Percentiles rank a stretch among this genome's conserved stretches.
These are phyloP conservation scores for Heliconius himera DNA, from an alignment of 1,140 invertebrate species.

Conservation along the genomic window DNA sequence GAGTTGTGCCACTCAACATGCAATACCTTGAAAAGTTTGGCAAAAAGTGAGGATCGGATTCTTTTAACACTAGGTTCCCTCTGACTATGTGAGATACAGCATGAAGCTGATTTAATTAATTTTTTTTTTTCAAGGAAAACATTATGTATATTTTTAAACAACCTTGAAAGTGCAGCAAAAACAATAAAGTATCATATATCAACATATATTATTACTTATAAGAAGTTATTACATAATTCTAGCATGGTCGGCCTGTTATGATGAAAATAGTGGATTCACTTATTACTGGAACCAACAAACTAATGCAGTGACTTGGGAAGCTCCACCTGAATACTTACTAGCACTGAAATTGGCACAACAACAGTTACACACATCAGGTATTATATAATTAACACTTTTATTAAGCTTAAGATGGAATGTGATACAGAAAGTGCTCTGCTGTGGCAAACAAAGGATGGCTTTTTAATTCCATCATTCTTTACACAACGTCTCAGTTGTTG, in stretches of 20 bases:
- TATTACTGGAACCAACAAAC: constrained; percentile 81
- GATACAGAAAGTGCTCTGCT: too few relatives aligned
- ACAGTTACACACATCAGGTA: constrained; percentile 62
- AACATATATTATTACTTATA: not conserved
- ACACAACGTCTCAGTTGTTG: too few relatives aligned
- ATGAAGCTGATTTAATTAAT: too few relatives aligned
- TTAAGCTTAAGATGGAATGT: too few relatives aligned
- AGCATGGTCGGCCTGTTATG: constrained; percentile 80
- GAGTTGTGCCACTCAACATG: too few relatives aligned
- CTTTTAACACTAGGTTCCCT: too few relatives aligned
- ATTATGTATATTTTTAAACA: not conserved
- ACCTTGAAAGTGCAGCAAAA: not conserved
- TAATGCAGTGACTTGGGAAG: constrained; percentile 79
- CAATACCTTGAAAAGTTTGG: too few relatives aligned
- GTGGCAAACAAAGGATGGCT: too few relatives aligned
- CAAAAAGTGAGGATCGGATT: too few relatives aligned
- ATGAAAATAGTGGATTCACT: constrained; percentile 77
- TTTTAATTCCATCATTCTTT: too few relatives aligned
- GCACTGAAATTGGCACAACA: constrained; percentile 72
- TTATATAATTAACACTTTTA: not conserved
- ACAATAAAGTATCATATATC: not conserved
- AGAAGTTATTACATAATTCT: constrained; percentile 24
- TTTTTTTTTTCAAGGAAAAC: not conserved
- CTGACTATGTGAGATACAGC: too few relatives aligned
- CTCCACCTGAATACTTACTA: constrained; percentile 73